These are phyloP conservation scores for Phymatocera aterrima DNA, from an alignment of 2,888 invertebrate genomes.

Conservation along the genomic window DNA sequence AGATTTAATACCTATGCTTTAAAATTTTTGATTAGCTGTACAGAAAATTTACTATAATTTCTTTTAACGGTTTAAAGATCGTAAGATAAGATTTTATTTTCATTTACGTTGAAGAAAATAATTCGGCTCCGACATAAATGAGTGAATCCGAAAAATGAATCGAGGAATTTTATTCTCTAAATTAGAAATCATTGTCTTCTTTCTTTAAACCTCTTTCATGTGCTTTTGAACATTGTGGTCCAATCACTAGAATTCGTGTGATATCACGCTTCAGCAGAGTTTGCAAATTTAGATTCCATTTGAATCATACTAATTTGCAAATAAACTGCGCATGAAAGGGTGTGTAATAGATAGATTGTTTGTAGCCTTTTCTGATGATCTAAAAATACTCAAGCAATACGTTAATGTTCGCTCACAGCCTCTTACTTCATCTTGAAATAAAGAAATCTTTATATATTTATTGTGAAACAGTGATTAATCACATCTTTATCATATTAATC, in stretches of 20 bases:
- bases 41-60: too few relatives aligned
- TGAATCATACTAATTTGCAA: neutral
- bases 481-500: neutral
- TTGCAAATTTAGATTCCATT: too few relatives aligned
- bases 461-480: neutral
- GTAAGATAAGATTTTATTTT: neutral
- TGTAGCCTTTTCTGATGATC: conserved; percentile 33
- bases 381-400: conserved; percentile 12
- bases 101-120: neutral
- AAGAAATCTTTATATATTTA: neutral
- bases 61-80: neutral
- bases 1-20: neutral
- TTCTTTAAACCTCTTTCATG: too few relatives aligned
- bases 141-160: neutral
- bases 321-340: conserved; percentile 9
- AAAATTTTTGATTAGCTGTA: too few relatives aligned
- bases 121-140: neutral
- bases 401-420: neutral
- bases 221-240: too few relatives aligned
- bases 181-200: too few relatives aligned
- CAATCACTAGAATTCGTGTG: neutral
- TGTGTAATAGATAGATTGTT: neutral
- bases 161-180: too few relatives aligned
- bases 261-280: neutral
- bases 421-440: neutral